Percentiles rank a stretch among this genome's conserved stretches.
These are phyloP conservation scores for Thalassarche chlororhynchos DNA, from an alignment of 2,113 vertebrate species.

Conservation along the genomic window DNA sequence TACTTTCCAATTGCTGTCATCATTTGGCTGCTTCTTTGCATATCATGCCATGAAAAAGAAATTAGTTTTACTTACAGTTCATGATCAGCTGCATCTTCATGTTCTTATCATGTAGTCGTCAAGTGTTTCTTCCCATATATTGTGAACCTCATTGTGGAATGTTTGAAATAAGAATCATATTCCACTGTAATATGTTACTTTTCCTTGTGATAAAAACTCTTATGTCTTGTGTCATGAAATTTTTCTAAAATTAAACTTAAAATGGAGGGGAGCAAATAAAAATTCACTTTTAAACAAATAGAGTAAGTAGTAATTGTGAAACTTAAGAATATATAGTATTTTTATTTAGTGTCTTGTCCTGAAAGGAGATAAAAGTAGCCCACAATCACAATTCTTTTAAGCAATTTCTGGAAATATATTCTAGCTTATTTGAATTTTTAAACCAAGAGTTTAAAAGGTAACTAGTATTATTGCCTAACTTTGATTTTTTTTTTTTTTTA, in stretches of 20 bases:
- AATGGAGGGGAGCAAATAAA: neutral
- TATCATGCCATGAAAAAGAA: neutral
- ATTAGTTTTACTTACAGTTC: neutral
- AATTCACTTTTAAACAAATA: neutral
- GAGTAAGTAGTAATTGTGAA: neutral
- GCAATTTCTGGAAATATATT: neutral
- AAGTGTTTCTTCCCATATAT: neutral
- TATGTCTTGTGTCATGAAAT: neutral
- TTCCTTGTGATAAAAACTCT: neutral
- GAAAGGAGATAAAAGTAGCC: neutral
- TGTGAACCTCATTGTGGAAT: neutral
- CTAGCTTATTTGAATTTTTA: neutral
- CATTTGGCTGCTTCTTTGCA: neutral
- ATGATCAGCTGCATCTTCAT: neutral
- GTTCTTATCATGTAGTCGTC: neutral
- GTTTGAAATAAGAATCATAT: neutral
- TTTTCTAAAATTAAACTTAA: neutral
- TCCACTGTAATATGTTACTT: neutral
- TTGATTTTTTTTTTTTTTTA: neutral
- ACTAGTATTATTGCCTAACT: neutral
- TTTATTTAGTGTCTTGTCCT: neutral
- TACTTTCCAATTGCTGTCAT: neutral
- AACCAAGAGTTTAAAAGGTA: neutral
- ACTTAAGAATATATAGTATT: neutral
- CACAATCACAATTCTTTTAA: neutral